These are phyloP conservation scores for Leucoraja erinaceus DNA, from an alignment of 2,113 vertebrate species.

Conservation along the genomic window DNA sequence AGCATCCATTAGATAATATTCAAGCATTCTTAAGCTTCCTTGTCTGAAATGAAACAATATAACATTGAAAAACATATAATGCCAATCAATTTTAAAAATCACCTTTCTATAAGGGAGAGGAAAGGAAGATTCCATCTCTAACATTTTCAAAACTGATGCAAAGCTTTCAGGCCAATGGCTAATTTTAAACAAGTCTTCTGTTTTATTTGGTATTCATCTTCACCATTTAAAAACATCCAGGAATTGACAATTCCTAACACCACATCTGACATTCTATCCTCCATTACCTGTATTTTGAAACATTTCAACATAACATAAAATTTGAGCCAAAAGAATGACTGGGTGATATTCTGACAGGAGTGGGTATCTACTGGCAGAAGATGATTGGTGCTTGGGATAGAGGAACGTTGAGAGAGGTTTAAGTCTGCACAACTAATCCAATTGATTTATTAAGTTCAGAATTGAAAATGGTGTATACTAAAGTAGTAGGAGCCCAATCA, in stretches of 20 bases:
- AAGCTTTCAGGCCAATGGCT: not conserved
- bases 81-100: not conserved
- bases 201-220: not conserved
- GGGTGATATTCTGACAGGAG: not conserved
- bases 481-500: not conserved
- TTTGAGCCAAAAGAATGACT: not conserved
- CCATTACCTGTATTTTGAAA: not conserved
- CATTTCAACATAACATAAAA: not conserved
- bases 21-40: slow-evolving; percentile 58
- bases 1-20: slow-evolving; percentile 88
- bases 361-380: not conserved
- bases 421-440: not conserved
- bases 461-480: too few relatives aligned
- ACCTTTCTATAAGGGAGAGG: too few relatives aligned
- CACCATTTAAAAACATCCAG: not conserved
- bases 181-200: not conserved
- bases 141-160: not conserved
- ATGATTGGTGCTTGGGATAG: not conserved
- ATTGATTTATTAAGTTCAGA: not conserved
- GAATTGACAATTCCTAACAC: not conserved
- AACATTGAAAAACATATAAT: not conserved
- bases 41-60: slow-evolving; percentile 55
- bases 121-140: not conserved
- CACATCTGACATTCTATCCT: not conserved
- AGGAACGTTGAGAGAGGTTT: not conserved